Base-by-base conservation (phyloP, 2,888 invertebrate species). In the Diaperis boleti region DNA sequence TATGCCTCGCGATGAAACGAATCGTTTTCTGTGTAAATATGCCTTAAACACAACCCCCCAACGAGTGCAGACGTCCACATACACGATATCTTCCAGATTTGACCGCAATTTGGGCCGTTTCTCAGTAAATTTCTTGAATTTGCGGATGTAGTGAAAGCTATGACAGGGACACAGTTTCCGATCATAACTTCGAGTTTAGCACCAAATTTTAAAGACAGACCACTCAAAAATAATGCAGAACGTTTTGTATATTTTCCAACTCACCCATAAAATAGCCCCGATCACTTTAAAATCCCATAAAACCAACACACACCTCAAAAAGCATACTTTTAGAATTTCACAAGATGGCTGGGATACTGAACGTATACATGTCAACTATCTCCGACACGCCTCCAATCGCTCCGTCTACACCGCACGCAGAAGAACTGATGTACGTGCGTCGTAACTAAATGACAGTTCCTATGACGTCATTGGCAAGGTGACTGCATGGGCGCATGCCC, bases 291-390 rank as follows among this genome's bases (percentile, higher is more conserved):
- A 76, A 78, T 78, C 75, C 75, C 73, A 73, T 74, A 78, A 81
- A 77, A 78, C 76, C 74, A 76, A 79, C 79, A 81, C 80, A 81
- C 81, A 81, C 81, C 81, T 81, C 80, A 78, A 79, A 81, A 81
- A 79, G 81, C 81, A 81, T 81, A 80, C 80, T 81, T 81, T 79
- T 77, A 74, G 78, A 77, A 76, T 79, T 78, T 78, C 73, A 80
- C 81, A 81, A 81, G 79, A 81, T 81, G 81, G 81, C 81, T 78
- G 79, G 78, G 77, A 77, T 76, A 80, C 79, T 78, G 79, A 77
- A 80, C 79, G 76, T 78, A 76, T 73, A 73, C 78, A 74, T 70
- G 71, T 68, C 68, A 55, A 66, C 64, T 62, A 73, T 66, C 73
- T 70, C 68, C 57, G 78, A 78, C 79, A 59, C 71, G 72, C 78